A percentile compares a stretch with the other conserved stretches of the same genome.
These are phyloP conservation scores for Campaea margaritaria DNA, from an alignment of 2,888 invertebrate species.

Conservation along the genomic window DNA sequence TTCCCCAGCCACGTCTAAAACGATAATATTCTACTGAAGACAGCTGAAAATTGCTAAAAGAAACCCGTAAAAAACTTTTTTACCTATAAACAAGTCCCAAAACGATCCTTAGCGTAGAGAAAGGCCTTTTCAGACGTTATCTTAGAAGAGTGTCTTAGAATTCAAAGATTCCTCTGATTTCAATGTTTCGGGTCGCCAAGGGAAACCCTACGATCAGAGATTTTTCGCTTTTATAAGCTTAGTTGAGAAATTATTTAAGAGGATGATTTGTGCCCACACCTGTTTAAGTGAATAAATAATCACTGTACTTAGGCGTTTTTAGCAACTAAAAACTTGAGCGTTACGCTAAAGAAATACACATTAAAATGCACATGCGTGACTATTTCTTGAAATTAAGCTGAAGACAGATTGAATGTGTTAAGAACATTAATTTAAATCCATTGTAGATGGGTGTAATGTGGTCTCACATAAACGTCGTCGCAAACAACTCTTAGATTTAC, in stretches of 20 bases:
- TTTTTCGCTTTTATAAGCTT: not conserved
- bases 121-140: slow-evolving; percentile 16
- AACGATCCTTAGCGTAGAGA: slow-evolving; percentile 26
- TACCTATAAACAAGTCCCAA: slow-evolving; percentile 30
- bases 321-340: too few relatives aligned
- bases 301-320: too few relatives aligned
- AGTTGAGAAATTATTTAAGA: not conserved
- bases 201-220: not conserved
- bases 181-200: slow-evolving; percentile 2
- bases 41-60: slow-evolving; percentile 24
- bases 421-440: slow-evolving; percentile 9
- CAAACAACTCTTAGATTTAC: slow-evolving; percentile 17
- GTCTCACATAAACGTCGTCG: slow-evolving; percentile 11
- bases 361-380: too few relatives aligned
- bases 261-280: too few relatives aligned
- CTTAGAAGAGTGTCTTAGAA: slow-evolving; percentile 9
- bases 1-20: slow-evolving; percentile 24
- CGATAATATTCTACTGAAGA: slow-evolving; percentile 27
- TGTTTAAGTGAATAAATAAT: too few relatives aligned
- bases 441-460: slow-evolving; percentile 10
- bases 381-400: not conserved
- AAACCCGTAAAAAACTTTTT: slow-evolving; percentile 25
- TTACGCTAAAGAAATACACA: too few relatives aligned
- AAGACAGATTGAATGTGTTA: not conserved
- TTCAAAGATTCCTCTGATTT: slow-evolving; percentile 10